phyloP scores from a whole-genome alignment of 1,140 invertebrate genomes.

The Calliphora vicina region DNA sequence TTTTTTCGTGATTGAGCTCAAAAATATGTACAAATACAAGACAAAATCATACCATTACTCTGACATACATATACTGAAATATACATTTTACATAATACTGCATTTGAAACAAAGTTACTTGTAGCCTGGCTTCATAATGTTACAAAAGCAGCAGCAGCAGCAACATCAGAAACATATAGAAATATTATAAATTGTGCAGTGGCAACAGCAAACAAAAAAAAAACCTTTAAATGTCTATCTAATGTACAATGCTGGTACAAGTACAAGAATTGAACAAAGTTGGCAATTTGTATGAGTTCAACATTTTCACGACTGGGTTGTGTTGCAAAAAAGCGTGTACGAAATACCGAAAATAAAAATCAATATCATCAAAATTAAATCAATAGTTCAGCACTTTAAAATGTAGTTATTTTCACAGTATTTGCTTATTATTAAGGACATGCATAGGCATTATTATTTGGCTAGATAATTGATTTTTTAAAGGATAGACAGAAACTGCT shows the following conservation, averaged over 20 bases:
- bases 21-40: neutral
- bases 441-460: too few species aligned
- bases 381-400: too few species aligned
- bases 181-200: neutral
- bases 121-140: neutral
- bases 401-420: too few species aligned
- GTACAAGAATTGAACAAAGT: neutral
- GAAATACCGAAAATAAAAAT: too few species aligned
- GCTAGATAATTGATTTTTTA: too few species aligned
- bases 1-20: constrained; percentile 21
- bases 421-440: too few species aligned
- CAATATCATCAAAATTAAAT: too few species aligned
- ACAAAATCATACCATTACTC: neutral
- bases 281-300: neutral
- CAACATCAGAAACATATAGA: neutral
- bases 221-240: neutral
- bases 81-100: neutral
- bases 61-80: neutral
- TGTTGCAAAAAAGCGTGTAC: too few species aligned
- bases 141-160: too few species aligned
- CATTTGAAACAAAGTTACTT: neutral
- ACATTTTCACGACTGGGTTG: neutral
- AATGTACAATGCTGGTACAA: neutral
- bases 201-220: too few species aligned
- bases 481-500: too few species aligned